Base-by-base conservation (phyloP, 2,113 vertebrate genomes). In the Ornithorhynchus anatinus region DNA sequence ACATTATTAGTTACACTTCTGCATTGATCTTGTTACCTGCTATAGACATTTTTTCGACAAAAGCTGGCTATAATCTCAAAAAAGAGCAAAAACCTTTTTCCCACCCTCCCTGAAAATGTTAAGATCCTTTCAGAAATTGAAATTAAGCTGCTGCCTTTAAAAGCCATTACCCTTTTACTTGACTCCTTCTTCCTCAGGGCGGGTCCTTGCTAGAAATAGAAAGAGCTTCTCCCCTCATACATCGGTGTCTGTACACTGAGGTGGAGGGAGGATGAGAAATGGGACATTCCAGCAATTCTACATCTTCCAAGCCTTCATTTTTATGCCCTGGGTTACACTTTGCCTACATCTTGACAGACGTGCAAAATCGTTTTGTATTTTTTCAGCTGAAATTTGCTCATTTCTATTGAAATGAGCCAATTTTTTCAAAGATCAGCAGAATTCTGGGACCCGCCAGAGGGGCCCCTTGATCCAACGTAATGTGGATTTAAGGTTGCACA, bases 201-300 rank as follows among this genome's bases (percentile, higher is more conserved):
- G 40, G 23, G 17, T 36, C 31, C 59, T 32, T 5, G 38, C 48
- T 13, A 27, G 56, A 53, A 35, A 68, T 59, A 59, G 63, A 72
- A 78, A 72, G 71, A 67, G 66, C 58, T 75, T 59, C 39, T 35
- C 40, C 63, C 45, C 67, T 58, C n/a, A 69, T 71, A 67, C 45
- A 35, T 53, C 72, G 78, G 52, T 63, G 47, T n/a, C 33, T 42
- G 15, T 37, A 27, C 27, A 42, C 37, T 32, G 27, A 29, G 69
- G 27, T 76, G n/a, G 23, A 10, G 20, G 44, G 37, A 43, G 48
- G 37, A 35, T 61, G 42, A 44, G 69, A 72, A 57, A 61, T 59
- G 47, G 70, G 69, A 54, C 47, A 57, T 56, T 66, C 57, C 4
- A 59, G 53, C 47, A 42, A 63, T 48, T 69, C 62, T 8, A 33